Percentiles rank a stretch among this genome's conserved stretches.
These are phyloP conservation scores for Lytechinus pictus DNA, from an alignment of 35 echinoderm and acorn worm genomes.

Conservation along the genomic window DNA sequence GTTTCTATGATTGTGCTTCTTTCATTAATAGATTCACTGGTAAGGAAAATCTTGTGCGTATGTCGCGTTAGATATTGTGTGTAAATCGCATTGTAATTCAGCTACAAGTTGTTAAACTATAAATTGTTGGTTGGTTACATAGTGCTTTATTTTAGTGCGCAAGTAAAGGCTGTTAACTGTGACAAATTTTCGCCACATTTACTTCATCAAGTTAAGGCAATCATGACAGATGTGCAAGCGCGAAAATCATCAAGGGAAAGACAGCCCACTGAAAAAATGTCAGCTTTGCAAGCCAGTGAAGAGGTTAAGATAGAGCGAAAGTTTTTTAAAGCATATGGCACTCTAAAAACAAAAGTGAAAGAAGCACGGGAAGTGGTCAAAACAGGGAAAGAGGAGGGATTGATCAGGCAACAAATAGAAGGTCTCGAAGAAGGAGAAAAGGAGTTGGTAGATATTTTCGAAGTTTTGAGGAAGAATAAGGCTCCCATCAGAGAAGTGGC, in stretches of 20 bases:
- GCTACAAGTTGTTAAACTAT: too few relatives aligned
- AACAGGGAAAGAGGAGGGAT: background rate
- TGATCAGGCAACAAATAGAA: background rate
- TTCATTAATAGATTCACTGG: too few relatives aligned
- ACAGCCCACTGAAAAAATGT: conserved; percentile 31
- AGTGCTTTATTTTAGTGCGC: too few relatives aligned
- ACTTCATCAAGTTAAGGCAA: background rate
- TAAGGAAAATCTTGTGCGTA: too few relatives aligned
- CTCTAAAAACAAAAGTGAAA: background rate
- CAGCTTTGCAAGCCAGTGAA: background rate
- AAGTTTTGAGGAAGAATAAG: background rate
- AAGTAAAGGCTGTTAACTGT: too few relatives aligned
- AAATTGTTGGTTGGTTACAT: background rate
- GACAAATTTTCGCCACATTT: background rate
- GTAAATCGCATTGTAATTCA: background rate
- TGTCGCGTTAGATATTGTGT: background rate
- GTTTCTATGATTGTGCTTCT: too few relatives aligned
- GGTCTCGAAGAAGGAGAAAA: background rate
- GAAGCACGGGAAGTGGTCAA: background rate
- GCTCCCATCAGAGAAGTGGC: background rate
- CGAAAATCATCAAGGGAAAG: conserved; percentile 23
- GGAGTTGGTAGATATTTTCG: background rate
- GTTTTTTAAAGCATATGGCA: conserved; percentile 29
- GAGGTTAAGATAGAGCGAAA: conserved; percentile 11
- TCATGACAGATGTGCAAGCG: background rate